These are phyloP conservation scores for Euura lappo DNA, from an alignment of 1,140 invertebrate genomes.

Conservation along the genomic window DNA sequence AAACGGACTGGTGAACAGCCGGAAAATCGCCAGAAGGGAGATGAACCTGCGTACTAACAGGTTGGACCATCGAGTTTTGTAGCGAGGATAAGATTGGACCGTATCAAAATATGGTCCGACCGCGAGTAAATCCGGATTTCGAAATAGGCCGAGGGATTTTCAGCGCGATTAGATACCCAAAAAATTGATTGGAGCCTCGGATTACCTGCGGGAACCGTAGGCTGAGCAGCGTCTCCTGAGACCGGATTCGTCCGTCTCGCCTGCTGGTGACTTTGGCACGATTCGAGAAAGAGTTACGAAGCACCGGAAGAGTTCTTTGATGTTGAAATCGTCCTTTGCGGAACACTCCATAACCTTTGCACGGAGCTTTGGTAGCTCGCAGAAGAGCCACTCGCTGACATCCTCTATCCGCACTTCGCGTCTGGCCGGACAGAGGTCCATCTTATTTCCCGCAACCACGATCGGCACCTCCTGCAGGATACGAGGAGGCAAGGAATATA, in stretches of 20 bases:
- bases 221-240: slow-evolving; percentile 77
- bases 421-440: slow-evolving; percentile 71
- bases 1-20: too few relatives aligned
- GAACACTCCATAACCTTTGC: slow-evolving; percentile 83
- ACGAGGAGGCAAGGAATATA: too few relatives aligned
- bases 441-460: slow-evolving; percentile 85
- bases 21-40: too few relatives aligned
- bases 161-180: too few relatives aligned
- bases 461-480: slow-evolving; percentile 77
- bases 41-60: too few relatives aligned
- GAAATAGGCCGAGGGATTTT: too few relatives aligned
- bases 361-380: slow-evolving; percentile 76
- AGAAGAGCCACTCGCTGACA: slow-evolving; percentile 81
- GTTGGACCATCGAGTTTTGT: too few relatives aligned
- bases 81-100: too few relatives aligned
- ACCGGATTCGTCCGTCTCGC: slow-evolving; percentile 65
- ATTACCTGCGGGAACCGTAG: slow-evolving; percentile 63
- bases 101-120: too few relatives aligned
- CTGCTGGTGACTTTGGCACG: slow-evolving; percentile 62
- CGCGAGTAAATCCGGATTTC: too few relatives aligned
- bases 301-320: slow-evolving; percentile 77
- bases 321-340: slow-evolving; percentile 79
- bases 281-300: slow-evolving; percentile 75
- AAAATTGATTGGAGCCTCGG: too few relatives aligned
- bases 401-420: slow-evolving; percentile 76